Conservation (phyloP, 2,113 vertebrate species). For the Clinocottus analis region DNA sequence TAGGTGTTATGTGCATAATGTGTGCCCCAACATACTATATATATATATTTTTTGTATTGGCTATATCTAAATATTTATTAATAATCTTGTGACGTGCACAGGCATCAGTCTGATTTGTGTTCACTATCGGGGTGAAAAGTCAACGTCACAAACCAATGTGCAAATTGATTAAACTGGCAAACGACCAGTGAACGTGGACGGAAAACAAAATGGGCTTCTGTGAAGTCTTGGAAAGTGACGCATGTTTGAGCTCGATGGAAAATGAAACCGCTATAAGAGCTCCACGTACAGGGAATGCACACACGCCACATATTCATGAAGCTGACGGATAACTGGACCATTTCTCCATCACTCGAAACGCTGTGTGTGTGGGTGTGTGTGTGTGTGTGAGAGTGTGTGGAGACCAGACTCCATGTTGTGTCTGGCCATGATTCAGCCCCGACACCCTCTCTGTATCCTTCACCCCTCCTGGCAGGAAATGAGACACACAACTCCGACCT, state of each 20-base stretch:
- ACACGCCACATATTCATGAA: neutral
- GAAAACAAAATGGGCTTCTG: too few relatives aligned
- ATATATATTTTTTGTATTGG: too few relatives aligned
- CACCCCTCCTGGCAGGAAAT: slow-evolving; percentile 70
- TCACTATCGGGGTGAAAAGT: neutral
- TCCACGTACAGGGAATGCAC: too few relatives aligned
- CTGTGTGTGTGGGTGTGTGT: neutral
- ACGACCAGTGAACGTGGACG: neutral
- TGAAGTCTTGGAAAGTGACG: too few relatives aligned
- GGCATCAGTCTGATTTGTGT: too few relatives aligned
- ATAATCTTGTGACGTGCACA: too few relatives aligned
- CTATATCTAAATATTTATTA: too few relatives aligned
- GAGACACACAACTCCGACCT: slow-evolving; percentile 59
- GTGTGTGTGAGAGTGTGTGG: neutral
- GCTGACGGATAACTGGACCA: neutral
- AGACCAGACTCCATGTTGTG: slow-evolving; percentile 53
- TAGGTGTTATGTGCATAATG: too few relatives aligned
- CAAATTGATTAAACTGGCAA: neutral
- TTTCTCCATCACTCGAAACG: neutral
- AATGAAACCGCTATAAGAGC: too few relatives aligned
- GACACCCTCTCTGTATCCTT: slow-evolving; percentile 60
- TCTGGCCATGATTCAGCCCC: slow-evolving; percentile 64
- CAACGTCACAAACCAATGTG: neutral
- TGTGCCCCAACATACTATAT: too few relatives aligned
- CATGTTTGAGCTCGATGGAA: too few relatives aligned